Percentiles rank a stretch among this genome's conserved stretches.
phyloP scores from a whole-genome alignment of 2,888 invertebrate species.

The Hedychridium roseum region DNA sequence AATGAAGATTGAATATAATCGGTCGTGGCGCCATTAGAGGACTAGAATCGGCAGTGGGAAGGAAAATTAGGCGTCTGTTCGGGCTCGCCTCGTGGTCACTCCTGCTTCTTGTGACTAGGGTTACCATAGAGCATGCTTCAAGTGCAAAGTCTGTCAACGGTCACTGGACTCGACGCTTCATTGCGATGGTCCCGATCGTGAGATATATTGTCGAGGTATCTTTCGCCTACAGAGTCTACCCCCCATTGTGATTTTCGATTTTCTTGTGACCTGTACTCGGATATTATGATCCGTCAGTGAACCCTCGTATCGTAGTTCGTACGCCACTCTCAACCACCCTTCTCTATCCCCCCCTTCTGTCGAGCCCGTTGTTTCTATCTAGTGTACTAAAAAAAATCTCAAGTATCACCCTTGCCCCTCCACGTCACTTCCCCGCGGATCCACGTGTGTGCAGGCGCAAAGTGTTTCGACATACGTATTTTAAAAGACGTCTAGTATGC shows the following conservation, averaged over 20 bases:
- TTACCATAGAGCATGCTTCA: constrained; percentile 91
- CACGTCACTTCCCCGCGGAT: too few species aligned
- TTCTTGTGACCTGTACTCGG: constrained; percentile 9
- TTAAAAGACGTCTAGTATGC: too few species aligned
- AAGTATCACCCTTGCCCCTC: too few species aligned
- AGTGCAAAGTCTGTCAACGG: constrained; percentile 85
- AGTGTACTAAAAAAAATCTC: too few species aligned
- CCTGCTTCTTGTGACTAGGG: constrained; percentile 70
- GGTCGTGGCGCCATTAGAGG: constrained; percentile 29
- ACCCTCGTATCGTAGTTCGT: too few species aligned
- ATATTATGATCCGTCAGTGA: constrained; percentile 6
- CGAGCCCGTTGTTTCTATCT: constrained; percentile 5
- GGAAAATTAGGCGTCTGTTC: not conserved
- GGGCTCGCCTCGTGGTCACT: constrained; percentile 39
- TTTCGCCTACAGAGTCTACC: constrained; percentile 36
- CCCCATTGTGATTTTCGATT: constrained; percentile 9
- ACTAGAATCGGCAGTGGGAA: constrained; percentile 3
- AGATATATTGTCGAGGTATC: constrained; percentile 92
- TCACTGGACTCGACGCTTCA: constrained; percentile 87
- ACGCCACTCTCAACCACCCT: not conserved
- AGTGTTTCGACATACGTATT: too few species aligned
- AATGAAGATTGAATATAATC: too few species aligned
- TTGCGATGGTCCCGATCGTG: constrained; percentile 91
- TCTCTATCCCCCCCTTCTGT: constrained; percentile 6
- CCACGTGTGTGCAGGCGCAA: constrained; percentile 35